Conservation (phyloP, 2,797 vertebrate species). For the Peromyscus aztecus region DNA sequence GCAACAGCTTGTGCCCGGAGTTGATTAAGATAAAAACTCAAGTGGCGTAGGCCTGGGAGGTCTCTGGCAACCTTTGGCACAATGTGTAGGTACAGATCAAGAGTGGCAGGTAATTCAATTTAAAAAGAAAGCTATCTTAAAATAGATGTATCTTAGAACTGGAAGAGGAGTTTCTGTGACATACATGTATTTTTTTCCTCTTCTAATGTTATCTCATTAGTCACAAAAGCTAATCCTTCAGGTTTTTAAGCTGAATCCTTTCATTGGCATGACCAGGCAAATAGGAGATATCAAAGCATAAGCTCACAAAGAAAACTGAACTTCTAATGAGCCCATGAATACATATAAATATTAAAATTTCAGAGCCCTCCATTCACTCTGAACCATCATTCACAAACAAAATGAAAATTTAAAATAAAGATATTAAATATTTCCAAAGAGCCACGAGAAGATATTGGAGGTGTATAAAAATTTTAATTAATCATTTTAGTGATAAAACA, state of each 20-base stretch:
- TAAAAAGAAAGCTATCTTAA: background rate
- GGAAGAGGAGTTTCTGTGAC: background rate
- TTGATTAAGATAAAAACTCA: background rate
- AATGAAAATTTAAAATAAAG: background rate
- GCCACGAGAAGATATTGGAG: background rate
- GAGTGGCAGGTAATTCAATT: background rate
- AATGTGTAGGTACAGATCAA: background rate
- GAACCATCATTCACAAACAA: background rate
- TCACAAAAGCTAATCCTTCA: background rate
- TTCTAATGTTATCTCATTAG: background rate
- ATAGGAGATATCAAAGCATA: background rate
- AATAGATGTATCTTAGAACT: background rate
- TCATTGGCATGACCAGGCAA: background rate
- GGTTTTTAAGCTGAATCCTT: background rate
- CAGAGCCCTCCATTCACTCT: background rate
- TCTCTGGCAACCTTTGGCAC: background rate
- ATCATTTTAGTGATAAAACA: background rate
- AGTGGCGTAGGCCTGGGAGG: rapidly evolving
- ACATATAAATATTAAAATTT: background rate
- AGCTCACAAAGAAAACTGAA: background rate
- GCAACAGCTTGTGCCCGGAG: background rate
- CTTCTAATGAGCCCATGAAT: background rate
- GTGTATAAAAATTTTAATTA: background rate
- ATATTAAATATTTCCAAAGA: background rate
- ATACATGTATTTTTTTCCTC: background rate